Evolutionary conservation across 2,797 vertebrate species (phyloP).

Genomic region (Sebastiscus albofasciatus): DNA sequence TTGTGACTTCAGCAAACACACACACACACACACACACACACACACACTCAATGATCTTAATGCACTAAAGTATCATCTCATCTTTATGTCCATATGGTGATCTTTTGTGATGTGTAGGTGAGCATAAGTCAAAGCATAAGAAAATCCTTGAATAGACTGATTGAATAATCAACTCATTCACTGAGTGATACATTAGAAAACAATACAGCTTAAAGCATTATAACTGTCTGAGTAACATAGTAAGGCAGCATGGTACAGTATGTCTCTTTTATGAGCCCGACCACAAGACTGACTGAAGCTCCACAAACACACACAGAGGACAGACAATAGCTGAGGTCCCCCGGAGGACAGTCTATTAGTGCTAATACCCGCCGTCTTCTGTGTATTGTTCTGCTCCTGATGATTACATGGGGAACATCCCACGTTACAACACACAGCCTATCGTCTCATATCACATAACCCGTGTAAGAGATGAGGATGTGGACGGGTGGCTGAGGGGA

Average conservation of each 20-base stretch:
- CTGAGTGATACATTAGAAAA: conserved; percentile 11
- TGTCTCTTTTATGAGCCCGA: background rate
- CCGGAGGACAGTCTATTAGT: conserved; percentile 68
- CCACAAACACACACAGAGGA: conserved; percentile 5
- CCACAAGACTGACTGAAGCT: background rate
- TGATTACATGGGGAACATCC: conserved; percentile 75
- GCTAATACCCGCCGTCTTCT: conserved; percentile 50
- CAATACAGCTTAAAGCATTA: background rate
- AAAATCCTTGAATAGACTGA: background rate
- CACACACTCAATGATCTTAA: background rate
- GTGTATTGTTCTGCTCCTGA: conserved; percentile 64
- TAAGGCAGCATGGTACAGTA: background rate
- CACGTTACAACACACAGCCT: conserved; percentile 74
- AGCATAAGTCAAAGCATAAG: background rate
- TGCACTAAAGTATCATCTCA: background rate
- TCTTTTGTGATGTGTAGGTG: background rate
- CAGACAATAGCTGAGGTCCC: conserved; percentile 46
- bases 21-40: background rate
- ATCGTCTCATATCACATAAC: conserved; percentile 71
- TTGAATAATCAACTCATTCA: background rate
- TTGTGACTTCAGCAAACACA: background rate
- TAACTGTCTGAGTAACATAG: background rate
- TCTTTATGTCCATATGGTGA: background rate
- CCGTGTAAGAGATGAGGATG: conserved; percentile 59
- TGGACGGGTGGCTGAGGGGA: conserved; percentile 44